These are phyloP conservation scores for Vollenhovia emeryi DNA, from an alignment of 1,140 invertebrate species.

Conservation along the genomic window DNA sequence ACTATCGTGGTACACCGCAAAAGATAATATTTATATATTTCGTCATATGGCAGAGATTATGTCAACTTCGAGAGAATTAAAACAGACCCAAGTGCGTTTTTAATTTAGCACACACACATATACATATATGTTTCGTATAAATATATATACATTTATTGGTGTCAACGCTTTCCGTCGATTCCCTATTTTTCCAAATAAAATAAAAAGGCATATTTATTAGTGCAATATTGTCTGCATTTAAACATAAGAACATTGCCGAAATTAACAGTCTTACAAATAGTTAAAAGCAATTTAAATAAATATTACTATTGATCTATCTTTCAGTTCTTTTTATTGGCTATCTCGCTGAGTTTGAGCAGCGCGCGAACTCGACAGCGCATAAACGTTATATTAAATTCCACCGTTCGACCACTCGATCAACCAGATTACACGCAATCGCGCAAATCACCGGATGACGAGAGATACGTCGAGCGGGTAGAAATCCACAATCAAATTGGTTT, in stretches of 20 bases:
- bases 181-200: not conserved
- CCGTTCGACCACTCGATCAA: not conserved
- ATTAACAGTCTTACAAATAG: not conserved
- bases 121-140: not conserved
- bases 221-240: not conserved
- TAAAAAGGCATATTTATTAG: not conserved
- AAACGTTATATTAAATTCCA: not conserved
- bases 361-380: not conserved
- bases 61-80: not conserved
- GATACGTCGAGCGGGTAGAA: constrained; percentile 45
- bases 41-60: not conserved
- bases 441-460: constrained; percentile 22
- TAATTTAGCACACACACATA: not conserved
- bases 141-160: not conserved
- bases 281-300: not conserved
- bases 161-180: not conserved
- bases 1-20: constrained; percentile 23
- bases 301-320: constrained; percentile 11
- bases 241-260: not conserved
- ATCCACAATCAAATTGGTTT: constrained; percentile 72
- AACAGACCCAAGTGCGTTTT: not conserved
- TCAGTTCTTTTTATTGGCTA: constrained; percentile 33
- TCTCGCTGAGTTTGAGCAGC: not conserved
- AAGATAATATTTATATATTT: not conserved
- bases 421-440: not conserved